Conservation (phyloP, 2,113 vertebrate genomes). For the Oreochromis tanganicae region DNA sequence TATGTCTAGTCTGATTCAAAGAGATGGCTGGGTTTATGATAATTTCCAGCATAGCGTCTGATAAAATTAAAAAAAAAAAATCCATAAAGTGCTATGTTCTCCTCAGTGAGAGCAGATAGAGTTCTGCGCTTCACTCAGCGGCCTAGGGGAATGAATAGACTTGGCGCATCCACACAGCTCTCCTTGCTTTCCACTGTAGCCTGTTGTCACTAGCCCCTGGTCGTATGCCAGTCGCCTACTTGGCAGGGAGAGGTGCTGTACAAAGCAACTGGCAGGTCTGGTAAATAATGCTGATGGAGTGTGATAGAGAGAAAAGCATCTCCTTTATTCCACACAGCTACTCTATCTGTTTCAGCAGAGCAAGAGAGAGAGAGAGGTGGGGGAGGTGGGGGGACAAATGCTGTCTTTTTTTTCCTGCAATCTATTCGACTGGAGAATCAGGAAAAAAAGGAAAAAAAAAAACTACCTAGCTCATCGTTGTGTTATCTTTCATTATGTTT, state of each 20-base stretch:
- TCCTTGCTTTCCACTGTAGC: conserved; percentile 72
- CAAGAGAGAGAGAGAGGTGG: neutral
- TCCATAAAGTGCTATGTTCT: conserved; percentile 41
- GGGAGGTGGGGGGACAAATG: conserved; percentile 35
- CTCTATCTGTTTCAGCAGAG: conserved; percentile 52
- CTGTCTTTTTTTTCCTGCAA: conserved; percentile 8
- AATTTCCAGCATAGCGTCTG: neutral
- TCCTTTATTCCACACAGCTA: conserved; percentile 66
- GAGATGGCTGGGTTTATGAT: conserved; percentile 19
- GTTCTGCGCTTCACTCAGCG: conserved; percentile 53
- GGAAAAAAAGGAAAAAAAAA: neutral
- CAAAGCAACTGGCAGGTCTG: conserved; percentile 77
- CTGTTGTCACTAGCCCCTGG: conserved; percentile 78
- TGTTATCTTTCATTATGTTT: conserved; percentile 56
- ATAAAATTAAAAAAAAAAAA: neutral
- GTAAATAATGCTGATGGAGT: conserved; percentile 75
- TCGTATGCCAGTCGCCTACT: conserved; percentile 75
- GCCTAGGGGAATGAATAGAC: conserved; percentile 66
- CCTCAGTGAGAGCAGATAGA: conserved; percentile 46
- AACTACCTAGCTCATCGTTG: conserved; percentile 40
- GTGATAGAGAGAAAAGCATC: conserved; percentile 67
- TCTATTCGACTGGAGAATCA: conserved; percentile 31
- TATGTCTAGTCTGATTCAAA: conserved; percentile 7
- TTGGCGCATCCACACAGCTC: conserved; percentile 69
- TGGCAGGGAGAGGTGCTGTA: conserved; percentile 73